Evolutionary conservation across 2,888 invertebrate genomes (phyloP), one percentile per base, ranked within the genome.

Genomic region (Philopedon plagiatum): DNA sequence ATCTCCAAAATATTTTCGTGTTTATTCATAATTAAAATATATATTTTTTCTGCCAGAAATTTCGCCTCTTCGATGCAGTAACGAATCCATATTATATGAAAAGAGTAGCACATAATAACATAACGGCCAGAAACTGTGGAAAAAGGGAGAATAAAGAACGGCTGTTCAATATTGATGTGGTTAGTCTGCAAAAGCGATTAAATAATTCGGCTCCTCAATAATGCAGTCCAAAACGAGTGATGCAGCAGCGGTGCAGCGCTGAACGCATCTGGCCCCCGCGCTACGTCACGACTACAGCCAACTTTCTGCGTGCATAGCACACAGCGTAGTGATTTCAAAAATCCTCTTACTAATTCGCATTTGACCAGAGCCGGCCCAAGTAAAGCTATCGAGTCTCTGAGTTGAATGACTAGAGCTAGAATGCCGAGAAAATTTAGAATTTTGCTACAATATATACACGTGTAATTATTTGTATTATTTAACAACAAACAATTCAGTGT

Each of bases 121-220:
- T 29, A 26, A 54, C 51, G 7, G 29, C 8, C 15, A 54, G 29
- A 54, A 54, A 54, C 15, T 23, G 51, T 29, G 29, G 39, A 58
- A 71, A 71, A 69, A 58, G 19, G 23, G 54, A 34, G 54, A 19
- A 49, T 37, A 62, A 54, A 63, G 39, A 56, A 41, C 32, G 34
- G 29, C 68, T 57, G 70, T 82, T 79, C 79, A 83, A 81, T 83
- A 83, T 83, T 83, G 80, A 83, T 80, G 79, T 73, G 78, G 78
- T 79, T 79, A 80, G 83, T 83, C 83, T 83, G 83, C 81, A 81
- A 83, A 82, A 83, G 80, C 83, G 81, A 83, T 83, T 82, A 82
- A 83, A 83, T 83, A 82, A 83, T 83, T 83, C 80, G 80, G 76
- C 78, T 81, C 79, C 80, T 83, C 81, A 83, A 83, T 83, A 83